Percentiles rank a stretch among this genome's conserved stretches.
phyloP scores from a whole-genome alignment of 1,140 invertebrate genomes.

The Bombus sibiricus region DNA sequence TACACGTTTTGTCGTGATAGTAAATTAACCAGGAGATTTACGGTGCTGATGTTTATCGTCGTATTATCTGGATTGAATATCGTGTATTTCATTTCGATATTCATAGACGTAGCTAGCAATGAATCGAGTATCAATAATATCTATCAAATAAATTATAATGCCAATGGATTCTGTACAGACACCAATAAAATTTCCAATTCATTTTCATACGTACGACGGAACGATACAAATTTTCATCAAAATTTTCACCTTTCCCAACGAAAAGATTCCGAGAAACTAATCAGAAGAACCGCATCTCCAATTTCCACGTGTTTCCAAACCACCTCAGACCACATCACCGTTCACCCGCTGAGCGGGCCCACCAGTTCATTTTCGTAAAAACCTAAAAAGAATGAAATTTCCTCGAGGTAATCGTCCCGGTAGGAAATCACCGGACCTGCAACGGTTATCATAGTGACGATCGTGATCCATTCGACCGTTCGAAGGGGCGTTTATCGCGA shows the following conservation, averaged over 20 bases:
- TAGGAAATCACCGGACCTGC: neutral
- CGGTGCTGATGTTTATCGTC: neutral
- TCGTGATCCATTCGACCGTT: slow-evolving; percentile 60
- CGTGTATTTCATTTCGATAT: neutral
- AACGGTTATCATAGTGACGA: slow-evolving; percentile 46
- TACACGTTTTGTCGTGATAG: too few species aligned
- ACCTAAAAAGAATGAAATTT: slow-evolving; percentile 20
- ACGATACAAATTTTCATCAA: neutral
- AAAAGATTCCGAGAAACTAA: neutral
- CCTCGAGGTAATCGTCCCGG: slow-evolving; percentile 3
- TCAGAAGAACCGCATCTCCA: neutral
- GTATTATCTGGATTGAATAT: neutral
- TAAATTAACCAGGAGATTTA: neutral
- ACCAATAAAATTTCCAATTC: too few species aligned
- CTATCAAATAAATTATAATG: neutral
- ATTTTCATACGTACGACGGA: too few species aligned
- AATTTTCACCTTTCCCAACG: neutral
- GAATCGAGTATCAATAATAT: too few species aligned
- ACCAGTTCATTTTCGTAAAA: neutral
- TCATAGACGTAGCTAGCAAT: neutral
- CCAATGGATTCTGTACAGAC: neutral
- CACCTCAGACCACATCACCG: neutral
- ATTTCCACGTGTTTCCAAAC: neutral
- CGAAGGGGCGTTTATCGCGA: slow-evolving; percentile 60
- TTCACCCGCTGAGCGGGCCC: neutral